These are phyloP conservation scores for Spongilla lacustris DNA, from an alignment of 37 sponge, comb jelly and placozoan species.

Conservation along the genomic window DNA sequence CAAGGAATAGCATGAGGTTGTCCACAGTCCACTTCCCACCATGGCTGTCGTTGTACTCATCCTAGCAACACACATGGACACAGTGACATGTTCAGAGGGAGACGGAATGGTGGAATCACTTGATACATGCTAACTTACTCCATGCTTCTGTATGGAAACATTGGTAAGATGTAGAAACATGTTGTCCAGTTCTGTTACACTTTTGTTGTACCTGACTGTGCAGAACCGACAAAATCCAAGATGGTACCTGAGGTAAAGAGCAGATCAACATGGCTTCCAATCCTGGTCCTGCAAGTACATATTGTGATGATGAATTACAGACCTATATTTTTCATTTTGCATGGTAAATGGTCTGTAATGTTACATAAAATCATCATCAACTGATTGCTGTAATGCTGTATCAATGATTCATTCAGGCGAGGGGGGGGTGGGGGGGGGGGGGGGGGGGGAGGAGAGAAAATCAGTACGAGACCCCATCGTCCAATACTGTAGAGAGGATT, in stretches of 20 bases:
- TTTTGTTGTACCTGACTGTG: constrained; percentile 93
- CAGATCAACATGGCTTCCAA: background rate
- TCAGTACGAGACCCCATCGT: too few relatives aligned
- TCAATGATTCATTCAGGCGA: too few relatives aligned
- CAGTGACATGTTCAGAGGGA: too few relatives aligned
- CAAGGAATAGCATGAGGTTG: constrained; percentile 83
- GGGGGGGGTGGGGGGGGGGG: too few relatives aligned
- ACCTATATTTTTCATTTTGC: too few relatives aligned
- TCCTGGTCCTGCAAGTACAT: background rate
- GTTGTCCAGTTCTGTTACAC: constrained; percentile 89
- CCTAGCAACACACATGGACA: constrained; percentile 32
- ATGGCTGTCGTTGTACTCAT: constrained; percentile 93
- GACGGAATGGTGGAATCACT: too few relatives aligned
- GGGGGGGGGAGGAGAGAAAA: too few relatives aligned
- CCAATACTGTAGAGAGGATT: too few relatives aligned
- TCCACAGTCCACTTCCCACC: constrained; percentile 97
- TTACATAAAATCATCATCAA: too few relatives aligned
- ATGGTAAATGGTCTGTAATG: too few relatives aligned
- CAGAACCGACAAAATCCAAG: constrained; percentile 98
- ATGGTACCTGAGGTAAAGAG: constrained; percentile 53
- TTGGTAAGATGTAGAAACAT: constrained; percentile 98
- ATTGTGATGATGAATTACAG: too few relatives aligned
- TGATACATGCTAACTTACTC: constrained; percentile 72
- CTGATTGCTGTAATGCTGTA: too few relatives aligned
- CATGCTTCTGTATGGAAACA: constrained; percentile 98